Percentiles rank a stretch among this genome's conserved stretches.
phyloP scores from a whole-genome alignment of 2,113 vertebrate species.

The Cheirogaleus medius region DNA sequence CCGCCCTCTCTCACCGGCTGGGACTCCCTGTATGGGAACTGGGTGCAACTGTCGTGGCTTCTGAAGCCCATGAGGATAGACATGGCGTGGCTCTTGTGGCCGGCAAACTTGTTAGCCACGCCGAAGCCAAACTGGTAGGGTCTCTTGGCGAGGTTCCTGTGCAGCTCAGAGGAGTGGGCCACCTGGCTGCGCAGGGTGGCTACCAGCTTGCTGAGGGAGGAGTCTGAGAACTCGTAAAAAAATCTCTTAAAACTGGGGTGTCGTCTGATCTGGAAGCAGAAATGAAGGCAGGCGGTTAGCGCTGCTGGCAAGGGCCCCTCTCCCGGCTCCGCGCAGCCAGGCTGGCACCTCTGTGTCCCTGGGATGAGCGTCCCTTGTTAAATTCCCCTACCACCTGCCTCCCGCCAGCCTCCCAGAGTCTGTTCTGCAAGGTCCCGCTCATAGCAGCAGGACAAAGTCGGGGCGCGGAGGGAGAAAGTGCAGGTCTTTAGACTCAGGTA shows the following conservation, averaged over 20 bases:
- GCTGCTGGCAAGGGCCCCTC: accelerated
- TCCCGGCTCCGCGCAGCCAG: neutral
- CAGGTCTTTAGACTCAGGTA: neutral
- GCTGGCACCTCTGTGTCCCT: neutral
- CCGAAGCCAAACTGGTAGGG: conserved; percentile 87
- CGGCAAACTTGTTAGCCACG: conserved; percentile 86
- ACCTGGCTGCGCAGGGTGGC: conserved; percentile 85
- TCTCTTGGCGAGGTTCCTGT: conserved; percentile 77
- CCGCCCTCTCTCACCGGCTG: conserved; percentile 72
- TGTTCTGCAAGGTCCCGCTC: neutral
- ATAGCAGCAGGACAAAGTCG: neutral
- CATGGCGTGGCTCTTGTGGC: conserved; percentile 84
- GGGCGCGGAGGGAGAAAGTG: neutral
- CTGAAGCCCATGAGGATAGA: conserved; percentile 90
- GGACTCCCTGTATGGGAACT: conserved; percentile 72
- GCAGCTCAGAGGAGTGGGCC: neutral
- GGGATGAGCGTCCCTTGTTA: neutral
- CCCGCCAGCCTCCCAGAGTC: neutral
- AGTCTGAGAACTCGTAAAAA: conserved; percentile 88
- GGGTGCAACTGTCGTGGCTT: conserved; percentile 85
- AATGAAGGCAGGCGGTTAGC: accelerated
- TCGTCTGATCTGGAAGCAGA: conserved; percentile 85
- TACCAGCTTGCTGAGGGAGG: conserved; percentile 89
- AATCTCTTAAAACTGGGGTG: conserved; percentile 83
- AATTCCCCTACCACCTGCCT: neutral